Conservation (phyloP, 1,140 invertebrate species). For the Cepaea nemoralis region DNA sequence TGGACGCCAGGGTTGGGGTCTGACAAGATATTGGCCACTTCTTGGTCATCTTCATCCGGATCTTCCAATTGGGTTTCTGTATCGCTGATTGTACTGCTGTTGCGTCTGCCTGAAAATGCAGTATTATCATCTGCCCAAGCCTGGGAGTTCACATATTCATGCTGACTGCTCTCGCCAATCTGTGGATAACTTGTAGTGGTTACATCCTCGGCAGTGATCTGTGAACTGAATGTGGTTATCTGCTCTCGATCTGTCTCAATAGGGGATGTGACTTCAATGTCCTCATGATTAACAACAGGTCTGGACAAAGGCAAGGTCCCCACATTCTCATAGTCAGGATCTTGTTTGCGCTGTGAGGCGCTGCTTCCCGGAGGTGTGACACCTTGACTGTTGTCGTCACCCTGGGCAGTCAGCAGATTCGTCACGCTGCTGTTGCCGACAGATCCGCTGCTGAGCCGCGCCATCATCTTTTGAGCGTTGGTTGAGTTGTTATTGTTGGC, state of each 20-base stretch:
- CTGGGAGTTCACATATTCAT: too few relatives aligned
- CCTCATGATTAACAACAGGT: not conserved
- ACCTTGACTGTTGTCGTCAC: not conserved
- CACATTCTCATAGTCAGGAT: not conserved
- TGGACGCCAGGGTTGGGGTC: not conserved
- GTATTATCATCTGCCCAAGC: not conserved
- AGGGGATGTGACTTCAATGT: not conserved
- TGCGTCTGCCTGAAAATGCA: not conserved
- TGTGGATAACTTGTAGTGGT: not conserved
- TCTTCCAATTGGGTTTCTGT: not conserved
- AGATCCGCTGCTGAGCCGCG: not conserved
- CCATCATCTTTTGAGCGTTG: not conserved
- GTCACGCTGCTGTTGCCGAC: not conserved
- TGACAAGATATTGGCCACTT: slow-evolving; percentile 9
- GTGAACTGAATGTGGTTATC: not conserved
- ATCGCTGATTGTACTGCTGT: not conserved
- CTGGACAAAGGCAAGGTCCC: not conserved
- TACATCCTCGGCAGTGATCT: not conserved
- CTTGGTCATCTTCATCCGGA: not conserved
- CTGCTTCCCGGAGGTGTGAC: not conserved
- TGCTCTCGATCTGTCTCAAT: not conserved
- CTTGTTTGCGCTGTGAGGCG: not conserved
- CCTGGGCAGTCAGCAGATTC: not conserved
- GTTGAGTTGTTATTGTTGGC: not conserved
- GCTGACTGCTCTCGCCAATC: not conserved